Evolutionary conservation across 2,797 vertebrate genomes (phyloP).

Genomic region (Sciurus vulgaris): DNA sequence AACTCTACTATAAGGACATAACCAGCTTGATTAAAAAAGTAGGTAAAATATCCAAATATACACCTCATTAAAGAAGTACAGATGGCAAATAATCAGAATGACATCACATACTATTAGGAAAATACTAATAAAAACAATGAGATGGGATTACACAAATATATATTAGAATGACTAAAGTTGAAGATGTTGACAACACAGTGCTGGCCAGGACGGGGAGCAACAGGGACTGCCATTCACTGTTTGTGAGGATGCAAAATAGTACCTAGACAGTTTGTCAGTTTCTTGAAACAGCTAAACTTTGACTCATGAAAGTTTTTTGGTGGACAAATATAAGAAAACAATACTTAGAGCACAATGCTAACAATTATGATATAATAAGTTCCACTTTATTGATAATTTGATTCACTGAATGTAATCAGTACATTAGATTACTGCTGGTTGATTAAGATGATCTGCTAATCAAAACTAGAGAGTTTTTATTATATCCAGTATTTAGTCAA

Average conservation of each 20-base stretch:
- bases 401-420: neutral
- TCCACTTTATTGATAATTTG: neutral
- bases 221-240: neutral
- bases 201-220: neutral
- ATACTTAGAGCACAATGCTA: neutral
- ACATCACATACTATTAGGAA: neutral
- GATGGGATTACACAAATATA: neutral
- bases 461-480: neutral
- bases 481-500: neutral
- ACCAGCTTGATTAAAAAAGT: neutral
- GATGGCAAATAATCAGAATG: neutral
- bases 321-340: neutral
- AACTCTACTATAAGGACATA: neutral
- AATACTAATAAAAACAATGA: neutral
- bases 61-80: neutral
- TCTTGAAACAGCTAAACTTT: neutral
- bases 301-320: neutral
- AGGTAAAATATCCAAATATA: neutral
- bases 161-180: neutral
- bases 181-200: neutral
- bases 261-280: neutral
- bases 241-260: neutral
- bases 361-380: neutral
- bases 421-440: neutral
- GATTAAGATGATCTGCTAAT: neutral